phyloP scores from a whole-genome alignment of 2,888 invertebrate species.

The Unio delphinus region DNA sequence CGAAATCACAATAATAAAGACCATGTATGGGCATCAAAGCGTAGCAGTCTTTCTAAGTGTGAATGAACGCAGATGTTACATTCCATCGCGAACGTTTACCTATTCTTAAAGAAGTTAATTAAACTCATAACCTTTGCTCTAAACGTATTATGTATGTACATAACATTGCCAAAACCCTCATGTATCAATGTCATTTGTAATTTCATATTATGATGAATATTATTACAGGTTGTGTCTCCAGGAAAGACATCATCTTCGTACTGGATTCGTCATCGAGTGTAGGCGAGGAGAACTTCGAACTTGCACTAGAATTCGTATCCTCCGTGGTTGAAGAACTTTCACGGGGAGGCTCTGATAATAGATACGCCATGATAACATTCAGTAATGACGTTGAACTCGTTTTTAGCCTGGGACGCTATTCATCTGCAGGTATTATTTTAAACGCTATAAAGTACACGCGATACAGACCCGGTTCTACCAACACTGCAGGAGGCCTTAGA shows the following conservation, averaged over 20 bases:
- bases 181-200: too few relatives aligned
- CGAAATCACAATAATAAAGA: too few relatives aligned
- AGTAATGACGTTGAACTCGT: slow-evolving; percentile 50
- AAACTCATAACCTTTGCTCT: too few relatives aligned
- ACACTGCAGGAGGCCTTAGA: slow-evolving; percentile 56
- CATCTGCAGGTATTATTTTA: slow-evolving; percentile 20
- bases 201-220: background rate
- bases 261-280: slow-evolving; percentile 60
- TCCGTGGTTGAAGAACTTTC: slow-evolving; percentile 46
- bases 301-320: slow-evolving; percentile 43
- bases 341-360: slow-evolving; percentile 40
- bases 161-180: too few relatives aligned
- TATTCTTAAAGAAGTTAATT: too few relatives aligned
- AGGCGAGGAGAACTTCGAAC: slow-evolving; percentile 47
- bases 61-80: too few relatives aligned
- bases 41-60: too few relatives aligned
- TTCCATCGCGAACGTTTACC: too few relatives aligned
- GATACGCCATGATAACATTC: slow-evolving; percentile 57
- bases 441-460: slow-evolving; percentile 45
- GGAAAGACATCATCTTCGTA: slow-evolving; percentile 58
- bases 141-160: too few relatives aligned
- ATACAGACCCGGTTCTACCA: slow-evolving; percentile 59
- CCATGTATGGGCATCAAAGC: too few relatives aligned
- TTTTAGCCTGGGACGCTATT: slow-evolving; percentile 56
- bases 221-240: slow-evolving; percentile 48